These are phyloP conservation scores for Drosophila algonquin DNA, from an alignment of 2,888 invertebrate species.

Conservation along the genomic window DNA sequence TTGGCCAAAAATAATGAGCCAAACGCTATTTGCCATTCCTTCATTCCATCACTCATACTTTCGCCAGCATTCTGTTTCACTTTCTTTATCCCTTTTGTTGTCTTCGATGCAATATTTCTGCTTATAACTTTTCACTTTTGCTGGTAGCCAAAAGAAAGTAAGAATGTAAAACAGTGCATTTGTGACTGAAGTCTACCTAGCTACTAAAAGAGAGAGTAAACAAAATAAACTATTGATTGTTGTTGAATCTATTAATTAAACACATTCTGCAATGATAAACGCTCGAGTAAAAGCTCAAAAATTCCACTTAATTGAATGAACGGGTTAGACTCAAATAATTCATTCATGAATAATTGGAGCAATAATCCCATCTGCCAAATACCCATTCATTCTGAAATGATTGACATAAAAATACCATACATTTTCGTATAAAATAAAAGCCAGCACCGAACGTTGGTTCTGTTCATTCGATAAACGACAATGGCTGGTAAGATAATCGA, in stretches of 20 bases:
- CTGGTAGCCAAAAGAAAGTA: constrained; percentile 8
- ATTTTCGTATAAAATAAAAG: constrained; percentile 26
- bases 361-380: not conserved
- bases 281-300: too few relatives aligned
- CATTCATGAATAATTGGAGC: not conserved
- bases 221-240: too few relatives aligned
- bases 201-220: too few relatives aligned
- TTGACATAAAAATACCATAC: too few relatives aligned
- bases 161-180: not conserved
- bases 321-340: too few relatives aligned
- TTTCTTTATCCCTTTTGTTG: constrained; percentile 29
- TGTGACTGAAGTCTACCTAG: too few relatives aligned
- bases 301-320: too few relatives aligned
- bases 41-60: constrained; percentile 2
- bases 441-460: not conserved
- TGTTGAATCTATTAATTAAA: too few relatives aligned
- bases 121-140: constrained; percentile 39
- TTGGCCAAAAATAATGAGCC: constrained; percentile 26
- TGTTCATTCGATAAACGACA: constrained; percentile 16
- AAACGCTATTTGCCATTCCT: constrained; percentile 43
- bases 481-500: constrained; percentile 16
- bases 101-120: constrained; percentile 32
- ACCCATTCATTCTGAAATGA: too few relatives aligned
- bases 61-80: constrained; percentile 9
- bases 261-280: too few relatives aligned